Conservation (phyloP, 2,888 invertebrate genomes). For the Ganaspis brasiliensis region DNA sequence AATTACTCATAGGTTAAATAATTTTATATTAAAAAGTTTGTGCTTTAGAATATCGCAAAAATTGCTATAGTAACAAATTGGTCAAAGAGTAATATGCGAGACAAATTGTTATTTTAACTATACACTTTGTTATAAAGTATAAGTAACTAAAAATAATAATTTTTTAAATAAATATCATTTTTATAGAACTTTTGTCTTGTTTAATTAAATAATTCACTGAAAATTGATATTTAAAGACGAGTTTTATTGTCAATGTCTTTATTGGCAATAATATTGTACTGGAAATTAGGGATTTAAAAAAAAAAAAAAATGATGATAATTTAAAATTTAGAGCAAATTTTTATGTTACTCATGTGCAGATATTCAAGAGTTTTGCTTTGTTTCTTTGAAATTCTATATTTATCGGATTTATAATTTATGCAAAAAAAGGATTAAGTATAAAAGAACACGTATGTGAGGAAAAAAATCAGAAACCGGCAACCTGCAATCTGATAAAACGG, state of each 20-base stretch:
- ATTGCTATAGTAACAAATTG: background rate
- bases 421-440: slow-evolving; percentile 18
- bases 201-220: background rate
- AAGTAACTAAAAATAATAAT: background rate
- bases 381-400: background rate
- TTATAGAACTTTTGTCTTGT: background rate
- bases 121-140: background rate
- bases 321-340: no score
- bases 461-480: slow-evolving; percentile 39
- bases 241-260: no score
- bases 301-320: no score
- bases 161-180: background rate
- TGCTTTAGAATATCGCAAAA: background rate
- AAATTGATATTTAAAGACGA: no score
- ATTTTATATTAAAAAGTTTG: background rate
- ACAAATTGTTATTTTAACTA: background rate
- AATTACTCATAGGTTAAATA: background rate
- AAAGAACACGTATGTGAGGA: background rate
- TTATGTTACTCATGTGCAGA: no score
- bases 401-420: background rate
- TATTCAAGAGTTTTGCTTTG: background rate
- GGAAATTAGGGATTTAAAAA: no score
- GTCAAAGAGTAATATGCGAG: background rate
- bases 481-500: slow-evolving; percentile 13
- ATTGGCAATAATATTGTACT: no score